Base-by-base conservation (phyloP, 2,797 vertebrate species). In the Urophycis tenuis region DNA sequence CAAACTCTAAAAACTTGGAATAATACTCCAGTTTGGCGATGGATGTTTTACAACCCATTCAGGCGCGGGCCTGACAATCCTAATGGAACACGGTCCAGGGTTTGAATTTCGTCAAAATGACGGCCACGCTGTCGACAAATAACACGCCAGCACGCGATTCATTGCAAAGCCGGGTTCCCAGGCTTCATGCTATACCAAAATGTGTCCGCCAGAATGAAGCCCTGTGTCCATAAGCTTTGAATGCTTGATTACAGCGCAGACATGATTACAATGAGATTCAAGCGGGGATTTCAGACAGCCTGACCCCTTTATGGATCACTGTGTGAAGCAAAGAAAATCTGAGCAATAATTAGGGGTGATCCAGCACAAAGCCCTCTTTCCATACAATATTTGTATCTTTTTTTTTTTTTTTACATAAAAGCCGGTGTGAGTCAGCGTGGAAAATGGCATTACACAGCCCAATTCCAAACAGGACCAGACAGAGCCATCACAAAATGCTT, bases 241-340 rank as follows among this genome's bases (percentile, higher is more conserved):
- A 25, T 71, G 35, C 8, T 39, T 39, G 76, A 80, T 78, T 53
- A 79, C 71, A 80, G 76, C 73, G 77, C 41, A 22, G 4, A 73
- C 71, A 49, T 71, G 71, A 81, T 85, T 83, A 81, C 75, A 80
- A 25, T 19, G 73, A 79, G 32, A 78, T 80, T 74, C 69, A 75
- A 77, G 45, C 64, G 19, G 34, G 35, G 31, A 72, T 34, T 71
- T 74, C 35, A 15, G 76, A 73, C 78, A 81, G 83, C 74, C 74
- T 82, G 53, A 39, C 83, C 81, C 75, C 79, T 85, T 85, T 74
- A 77, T 25, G 76, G 64, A 78, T 71, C 30, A 82, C 82, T 81
- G 79, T 74, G 67, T 64, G 33, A 53, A 60, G 81, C 77, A 80
- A 78, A 83, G 79, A 77, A 72, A 77, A 72, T 25, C 76, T 33